phyloP scores from a whole-genome alignment of 2,113 vertebrate species.

The Sebastes fasciatus region DNA sequence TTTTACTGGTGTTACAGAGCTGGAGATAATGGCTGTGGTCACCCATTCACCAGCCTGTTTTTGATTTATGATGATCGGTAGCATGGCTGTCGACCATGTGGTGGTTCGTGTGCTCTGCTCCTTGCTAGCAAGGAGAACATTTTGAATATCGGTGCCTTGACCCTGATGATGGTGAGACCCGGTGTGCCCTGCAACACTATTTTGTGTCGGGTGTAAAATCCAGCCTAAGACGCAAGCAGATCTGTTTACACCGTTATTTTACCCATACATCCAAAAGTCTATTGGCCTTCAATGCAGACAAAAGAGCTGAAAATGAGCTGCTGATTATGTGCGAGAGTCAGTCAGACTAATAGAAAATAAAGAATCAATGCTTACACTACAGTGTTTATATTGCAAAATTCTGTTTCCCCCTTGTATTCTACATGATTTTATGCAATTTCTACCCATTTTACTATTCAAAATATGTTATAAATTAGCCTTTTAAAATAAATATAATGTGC shows the following conservation, averaged over 20 bases:
- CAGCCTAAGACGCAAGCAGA: not conserved
- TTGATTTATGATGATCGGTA: slow-evolving; percentile 2
- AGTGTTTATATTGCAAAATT: not conserved
- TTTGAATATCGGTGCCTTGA: not conserved
- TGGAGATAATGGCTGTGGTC: slow-evolving; percentile 8
- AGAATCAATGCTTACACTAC: not conserved
- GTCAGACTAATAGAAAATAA: not conserved
- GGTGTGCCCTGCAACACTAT: not conserved
- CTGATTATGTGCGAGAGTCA: not conserved
- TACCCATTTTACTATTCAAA: not conserved
- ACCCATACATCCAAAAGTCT: not conserved
- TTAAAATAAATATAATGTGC: not conserved
- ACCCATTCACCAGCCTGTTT: not conserved
- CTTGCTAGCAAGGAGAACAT: not conserved
- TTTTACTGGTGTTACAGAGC: slow-evolving; percentile 18
- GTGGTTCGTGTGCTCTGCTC: not conserved
- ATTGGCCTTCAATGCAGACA: not conserved
- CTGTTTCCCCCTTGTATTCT: not conserved
- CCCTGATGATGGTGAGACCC: not conserved
- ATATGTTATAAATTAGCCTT: not conserved
- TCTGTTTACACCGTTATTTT: not conserved
- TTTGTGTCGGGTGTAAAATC: not conserved
- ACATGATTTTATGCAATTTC: not conserved
- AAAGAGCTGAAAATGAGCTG: not conserved
- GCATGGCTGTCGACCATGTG: not conserved